Evolutionary conservation across 2,888 invertebrate species (phyloP), one percentile per base, ranked within the genome.

Genomic region (Phyto melanocephala): DNA sequence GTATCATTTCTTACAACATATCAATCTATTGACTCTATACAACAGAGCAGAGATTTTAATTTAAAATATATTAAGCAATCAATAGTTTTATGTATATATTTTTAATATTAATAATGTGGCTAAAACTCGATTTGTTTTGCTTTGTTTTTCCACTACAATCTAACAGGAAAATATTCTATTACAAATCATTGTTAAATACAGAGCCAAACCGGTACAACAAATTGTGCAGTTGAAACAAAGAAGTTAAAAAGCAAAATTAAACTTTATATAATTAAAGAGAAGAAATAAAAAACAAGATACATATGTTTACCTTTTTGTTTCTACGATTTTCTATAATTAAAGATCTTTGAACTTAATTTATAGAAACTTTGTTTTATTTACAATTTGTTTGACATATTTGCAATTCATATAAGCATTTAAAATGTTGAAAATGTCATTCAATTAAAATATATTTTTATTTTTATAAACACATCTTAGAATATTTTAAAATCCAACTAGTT

Each of bases 21-120:
- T 62, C 62, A 52, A 54, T n/a, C 54, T 33, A 10, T 0, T 45
- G n/a, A 15, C 63, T 75, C 63, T 63, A 33, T 17, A 17, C 54
- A 56, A 65, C 24, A 75, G 47, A 40, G 28, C 28, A 28, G 24
- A 67, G 56, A 67, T 65, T 75, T 75, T 75, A 65, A 65, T 45
- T 65, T 35, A 45, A 62, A 42, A 65, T 15, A 28, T 42, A 5
- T 62, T 74, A 47, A 37, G 56, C 75, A 75, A 75, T 37, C 58
- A 8, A 28, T 75, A 5, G 22, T 10, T 40, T 56, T 17, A 37
- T 45, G 5, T 47, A 45, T 8, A 45, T 45, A 54, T n/a, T 52
- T 60, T 33, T 35, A 45, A 22, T 35, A 35, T 24, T 56, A 24
- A 17, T 6, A 28, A 28, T 56, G 65, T 65, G 45, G 11, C 65